Conservation (phyloP, 2,888 invertebrate species). For the Ceratothoa steindachneri region DNA sequence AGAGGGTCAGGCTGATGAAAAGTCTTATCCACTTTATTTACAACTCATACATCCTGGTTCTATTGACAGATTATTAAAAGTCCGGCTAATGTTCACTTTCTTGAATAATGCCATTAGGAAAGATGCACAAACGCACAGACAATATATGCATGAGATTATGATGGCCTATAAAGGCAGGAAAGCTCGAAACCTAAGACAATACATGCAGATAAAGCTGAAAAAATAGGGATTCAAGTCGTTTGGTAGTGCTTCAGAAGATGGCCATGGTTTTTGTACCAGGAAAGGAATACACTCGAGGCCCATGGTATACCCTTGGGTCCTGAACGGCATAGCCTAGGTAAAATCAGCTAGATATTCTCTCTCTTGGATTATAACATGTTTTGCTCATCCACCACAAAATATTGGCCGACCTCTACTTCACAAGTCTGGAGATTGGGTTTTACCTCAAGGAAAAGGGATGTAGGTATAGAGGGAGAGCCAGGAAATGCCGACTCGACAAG, state of each 20-base stretch:
- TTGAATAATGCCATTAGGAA: constrained; percentile 10
- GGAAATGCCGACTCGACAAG: constrained; percentile 14
- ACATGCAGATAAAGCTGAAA: constrained; percentile 14
- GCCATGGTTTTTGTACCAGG: constrained; percentile 17
- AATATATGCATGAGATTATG: constrained; percentile 30
- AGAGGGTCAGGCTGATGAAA: constrained; percentile 17
- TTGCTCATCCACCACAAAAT: background rate
- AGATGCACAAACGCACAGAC: constrained; percentile 15
- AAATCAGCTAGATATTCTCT: constrained; percentile 14
- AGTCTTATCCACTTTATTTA: constrained; percentile 20
- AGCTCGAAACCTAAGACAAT: constrained; percentile 20
- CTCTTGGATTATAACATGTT: constrained; percentile 19
- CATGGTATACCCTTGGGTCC: constrained; percentile 13
- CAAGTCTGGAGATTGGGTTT: constrained; percentile 18
- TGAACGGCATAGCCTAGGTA: background rate
- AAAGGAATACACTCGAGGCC: constrained; percentile 2
- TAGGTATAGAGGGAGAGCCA: constrained; percentile 20
- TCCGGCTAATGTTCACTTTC: constrained; percentile 20
- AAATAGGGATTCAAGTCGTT: constrained; percentile 27
- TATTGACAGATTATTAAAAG: constrained; percentile 20
- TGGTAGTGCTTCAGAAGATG: constrained; percentile 19
- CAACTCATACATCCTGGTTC: constrained; percentile 18
- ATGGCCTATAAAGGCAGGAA: constrained; percentile 22
- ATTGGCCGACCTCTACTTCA: constrained; percentile 17
- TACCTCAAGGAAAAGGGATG: constrained; percentile 12